Percentiles rank a stretch among this genome's conserved stretches.
Evolutionary conservation across 2,888 invertebrate species (phyloP).

Genomic region (Xylophagus ater): DNA sequence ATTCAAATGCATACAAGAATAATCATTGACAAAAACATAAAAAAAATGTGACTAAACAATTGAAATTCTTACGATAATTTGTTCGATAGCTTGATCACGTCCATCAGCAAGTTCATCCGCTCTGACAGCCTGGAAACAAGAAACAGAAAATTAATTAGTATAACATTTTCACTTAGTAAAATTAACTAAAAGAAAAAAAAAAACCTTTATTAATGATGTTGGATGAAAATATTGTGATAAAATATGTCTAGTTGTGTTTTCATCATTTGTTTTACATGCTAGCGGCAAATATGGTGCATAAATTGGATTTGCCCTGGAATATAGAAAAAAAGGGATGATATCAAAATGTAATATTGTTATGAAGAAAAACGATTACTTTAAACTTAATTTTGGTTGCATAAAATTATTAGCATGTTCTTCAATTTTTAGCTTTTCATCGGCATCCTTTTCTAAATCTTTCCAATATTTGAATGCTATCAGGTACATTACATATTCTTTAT

Average conservation of each 20-base stretch:
- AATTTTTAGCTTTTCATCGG: slow-evolving; percentile 8
- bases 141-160: no score
- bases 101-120: no score
- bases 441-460: slow-evolving; percentile 6
- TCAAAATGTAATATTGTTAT: background rate
- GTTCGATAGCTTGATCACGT: no score
- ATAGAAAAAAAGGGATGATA: background rate
- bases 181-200: no score
- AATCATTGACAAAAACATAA: no score
- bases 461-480: slow-evolving; percentile 8
- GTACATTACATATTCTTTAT: slow-evolving; percentile 8
- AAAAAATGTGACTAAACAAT: no score
- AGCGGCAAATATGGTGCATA: slow-evolving; percentile 10
- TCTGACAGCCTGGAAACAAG: no score
- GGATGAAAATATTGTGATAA: slow-evolving; percentile 4
- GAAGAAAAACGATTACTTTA: slow-evolving; percentile 2
- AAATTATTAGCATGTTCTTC: slow-evolving; percentile 7
- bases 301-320: slow-evolving; percentile 4
- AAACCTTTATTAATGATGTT: slow-evolving; percentile 3
- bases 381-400: slow-evolving; percentile 5
- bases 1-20: no score
- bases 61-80: no score
- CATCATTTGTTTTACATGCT: background rate
- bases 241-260: slow-evolving; percentile 6
- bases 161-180: no score